Percentiles rank a stretch among this genome's conserved stretches.
phyloP scores from a whole-genome alignment of 2,888 invertebrate species.

The Cactoblastis cactorum region DNA sequence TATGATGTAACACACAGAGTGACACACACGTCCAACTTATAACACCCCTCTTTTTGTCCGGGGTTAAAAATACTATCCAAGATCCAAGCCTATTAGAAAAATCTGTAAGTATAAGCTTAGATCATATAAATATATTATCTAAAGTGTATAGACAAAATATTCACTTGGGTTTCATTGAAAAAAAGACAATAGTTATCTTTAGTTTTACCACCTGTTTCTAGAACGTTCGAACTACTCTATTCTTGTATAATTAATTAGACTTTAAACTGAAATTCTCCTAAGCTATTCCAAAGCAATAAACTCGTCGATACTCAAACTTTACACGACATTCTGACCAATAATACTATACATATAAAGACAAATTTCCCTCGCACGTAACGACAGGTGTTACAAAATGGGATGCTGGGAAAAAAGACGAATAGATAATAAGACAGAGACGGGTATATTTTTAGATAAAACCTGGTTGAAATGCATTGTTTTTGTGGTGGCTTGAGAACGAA shows the following conservation, averaged over 20 bases:
- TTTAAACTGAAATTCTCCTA: conserved; percentile 4
- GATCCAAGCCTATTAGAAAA: too few species aligned
- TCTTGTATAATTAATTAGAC: conserved; percentile 9
- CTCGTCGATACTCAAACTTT: neutral
- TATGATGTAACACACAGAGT: too few species aligned
- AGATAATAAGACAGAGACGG: conserved; percentile 10
- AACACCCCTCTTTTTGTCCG: too few species aligned
- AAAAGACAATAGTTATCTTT: too few species aligned
- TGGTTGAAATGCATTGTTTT: conserved; percentile 6
- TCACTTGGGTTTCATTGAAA: too few species aligned
- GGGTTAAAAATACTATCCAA: too few species aligned
- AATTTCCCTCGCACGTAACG: neutral
- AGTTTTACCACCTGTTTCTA: too few species aligned
- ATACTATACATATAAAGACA: neutral
- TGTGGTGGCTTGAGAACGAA: conserved; percentile 3
- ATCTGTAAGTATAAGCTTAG: too few species aligned
- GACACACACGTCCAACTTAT: too few species aligned
- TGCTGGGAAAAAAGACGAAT: conserved; percentile 12
- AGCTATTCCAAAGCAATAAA: neutral
- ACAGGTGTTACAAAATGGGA: conserved; percentile 15
- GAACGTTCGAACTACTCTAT: too few species aligned
- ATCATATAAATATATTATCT: too few species aligned
- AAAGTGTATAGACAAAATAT: too few species aligned
- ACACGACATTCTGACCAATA: neutral
- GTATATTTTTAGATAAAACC: conserved; percentile 6